These are phyloP conservation scores for Dicranocentrus wangi DNA, from an alignment of 2,888 invertebrate genomes.

Conservation along the genomic window DNA sequence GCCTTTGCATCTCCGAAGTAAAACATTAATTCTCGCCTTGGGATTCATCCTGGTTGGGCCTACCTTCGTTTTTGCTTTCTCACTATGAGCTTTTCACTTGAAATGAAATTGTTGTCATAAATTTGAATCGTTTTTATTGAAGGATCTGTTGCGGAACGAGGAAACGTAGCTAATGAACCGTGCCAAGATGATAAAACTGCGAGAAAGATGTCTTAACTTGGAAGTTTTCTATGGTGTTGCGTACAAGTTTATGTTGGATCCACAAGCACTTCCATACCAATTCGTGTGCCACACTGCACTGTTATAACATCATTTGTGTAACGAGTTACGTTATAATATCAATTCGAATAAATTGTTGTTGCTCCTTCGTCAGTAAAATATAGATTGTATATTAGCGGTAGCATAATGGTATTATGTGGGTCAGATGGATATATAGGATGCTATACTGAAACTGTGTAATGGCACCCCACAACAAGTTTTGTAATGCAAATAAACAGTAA, in stretches of 20 bases:
- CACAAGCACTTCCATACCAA: background rate
- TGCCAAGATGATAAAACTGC: background rate
- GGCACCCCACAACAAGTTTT: no score
- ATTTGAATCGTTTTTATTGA: slow-evolving; percentile 1
- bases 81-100: background rate
- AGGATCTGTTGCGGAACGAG: slow-evolving; percentile 45
- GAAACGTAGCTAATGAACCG: slow-evolving; percentile 30
- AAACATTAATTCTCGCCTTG: slow-evolving; percentile 44
- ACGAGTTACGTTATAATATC: no score
- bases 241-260: no score
- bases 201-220: background rate
- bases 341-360: no score
- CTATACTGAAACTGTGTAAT: no score
- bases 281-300: background rate
- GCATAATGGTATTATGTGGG: no score
- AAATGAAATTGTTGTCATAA: background rate
- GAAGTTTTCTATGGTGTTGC: no score
- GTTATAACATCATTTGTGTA: no score
- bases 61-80: background rate
- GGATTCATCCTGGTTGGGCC: slow-evolving; percentile 49
- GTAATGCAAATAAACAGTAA: no score
- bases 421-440: no score
- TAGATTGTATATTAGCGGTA: no score
- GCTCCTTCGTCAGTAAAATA: no score
- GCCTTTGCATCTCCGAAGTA: slow-evolving; percentile 27